A percentile compares a stretch with the other conserved stretches of the same genome.
Conservation (phyloP, 1,140 invertebrate species). For the Micrasema longulum region DNA sequence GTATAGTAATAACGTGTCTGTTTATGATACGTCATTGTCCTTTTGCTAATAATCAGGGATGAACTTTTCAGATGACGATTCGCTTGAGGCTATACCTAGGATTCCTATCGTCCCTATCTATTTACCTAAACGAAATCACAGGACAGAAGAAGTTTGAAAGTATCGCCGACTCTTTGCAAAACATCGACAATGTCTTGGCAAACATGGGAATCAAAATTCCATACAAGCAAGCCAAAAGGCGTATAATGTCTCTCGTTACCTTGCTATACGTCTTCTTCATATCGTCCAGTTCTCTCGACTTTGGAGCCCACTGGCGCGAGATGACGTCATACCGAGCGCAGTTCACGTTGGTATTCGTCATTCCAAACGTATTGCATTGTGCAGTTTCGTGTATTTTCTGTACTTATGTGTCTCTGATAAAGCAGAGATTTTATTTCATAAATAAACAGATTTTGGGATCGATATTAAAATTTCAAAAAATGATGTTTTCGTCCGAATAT, state of each 20-base stretch:
- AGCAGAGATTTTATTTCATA: constrained; percentile 12
- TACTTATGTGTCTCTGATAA: constrained; percentile 3
- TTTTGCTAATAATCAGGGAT: too few relatives aligned
- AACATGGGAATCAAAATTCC: constrained; percentile 14
- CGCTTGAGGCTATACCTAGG: neutral
- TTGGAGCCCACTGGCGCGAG: neutral
- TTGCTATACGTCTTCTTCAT: neutral
- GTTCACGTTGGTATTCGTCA: constrained; percentile 4
- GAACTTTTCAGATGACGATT: constrained; percentile 17
- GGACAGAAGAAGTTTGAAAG: neutral
- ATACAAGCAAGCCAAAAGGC: neutral
- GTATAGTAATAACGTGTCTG: too few relatives aligned
- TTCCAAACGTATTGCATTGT: constrained; percentile 7
- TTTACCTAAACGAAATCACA: constrained; percentile 18
- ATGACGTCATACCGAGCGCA: neutral
- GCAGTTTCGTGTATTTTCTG: constrained; percentile 20
- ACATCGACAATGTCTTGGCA: neutral
- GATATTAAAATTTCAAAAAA: neutral
- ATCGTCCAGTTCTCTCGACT: neutral
- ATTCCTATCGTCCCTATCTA: neutral
- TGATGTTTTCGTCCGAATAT: neutral
- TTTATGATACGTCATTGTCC: too few relatives aligned
- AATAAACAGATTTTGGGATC: constrained; percentile 11
- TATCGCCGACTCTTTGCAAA: neutral
- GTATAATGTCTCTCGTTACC: neutral